phyloP scores from a whole-genome alignment of 1,140 invertebrate genomes.

The Nasonia giraulti region DNA sequence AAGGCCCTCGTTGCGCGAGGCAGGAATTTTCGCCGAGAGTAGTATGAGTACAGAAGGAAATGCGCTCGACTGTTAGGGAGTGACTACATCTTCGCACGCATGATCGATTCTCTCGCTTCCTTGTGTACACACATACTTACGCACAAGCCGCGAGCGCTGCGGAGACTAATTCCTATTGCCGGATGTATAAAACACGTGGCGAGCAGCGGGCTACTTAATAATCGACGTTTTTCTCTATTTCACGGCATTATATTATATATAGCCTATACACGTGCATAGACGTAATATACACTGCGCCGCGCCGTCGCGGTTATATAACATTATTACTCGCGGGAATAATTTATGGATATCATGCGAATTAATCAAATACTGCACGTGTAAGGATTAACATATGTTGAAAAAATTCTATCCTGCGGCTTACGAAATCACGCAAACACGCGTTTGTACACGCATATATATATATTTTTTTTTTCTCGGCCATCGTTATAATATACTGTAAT shows the following conservation, averaged over 20 bases:
- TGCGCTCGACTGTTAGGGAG: neutral
- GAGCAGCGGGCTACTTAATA: neutral
- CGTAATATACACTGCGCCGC: neutral
- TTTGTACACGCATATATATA: neutral
- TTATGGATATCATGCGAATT: slow-evolving; percentile 30
- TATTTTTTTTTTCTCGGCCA: neutral
- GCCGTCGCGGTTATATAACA: slow-evolving; percentile 7
- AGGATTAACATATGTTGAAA: slow-evolving; percentile 9
- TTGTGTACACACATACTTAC: neutral
- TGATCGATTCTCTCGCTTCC: slow-evolving; percentile 27
- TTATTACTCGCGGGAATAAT: slow-evolving; percentile 13
- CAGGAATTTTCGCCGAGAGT: neutral
- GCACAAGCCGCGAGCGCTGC: too few relatives aligned
- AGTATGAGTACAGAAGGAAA: neutral
- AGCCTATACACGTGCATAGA: too few relatives aligned
- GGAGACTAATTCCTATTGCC: slow-evolving; percentile 28
- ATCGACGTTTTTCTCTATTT: neutral
- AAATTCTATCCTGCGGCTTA: slow-evolving; percentile 26
- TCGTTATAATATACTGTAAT: slow-evolving; percentile 17
- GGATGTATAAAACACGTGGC: neutral
- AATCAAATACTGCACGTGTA: slow-evolving; percentile 12
- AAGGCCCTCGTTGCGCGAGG: neutral
- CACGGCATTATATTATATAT: too few relatives aligned
- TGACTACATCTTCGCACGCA: neutral
- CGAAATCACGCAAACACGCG: neutral